These are phyloP conservation scores for Martes martes DNA, from an alignment of 2,113 vertebrate species.

Conservation along the genomic window DNA sequence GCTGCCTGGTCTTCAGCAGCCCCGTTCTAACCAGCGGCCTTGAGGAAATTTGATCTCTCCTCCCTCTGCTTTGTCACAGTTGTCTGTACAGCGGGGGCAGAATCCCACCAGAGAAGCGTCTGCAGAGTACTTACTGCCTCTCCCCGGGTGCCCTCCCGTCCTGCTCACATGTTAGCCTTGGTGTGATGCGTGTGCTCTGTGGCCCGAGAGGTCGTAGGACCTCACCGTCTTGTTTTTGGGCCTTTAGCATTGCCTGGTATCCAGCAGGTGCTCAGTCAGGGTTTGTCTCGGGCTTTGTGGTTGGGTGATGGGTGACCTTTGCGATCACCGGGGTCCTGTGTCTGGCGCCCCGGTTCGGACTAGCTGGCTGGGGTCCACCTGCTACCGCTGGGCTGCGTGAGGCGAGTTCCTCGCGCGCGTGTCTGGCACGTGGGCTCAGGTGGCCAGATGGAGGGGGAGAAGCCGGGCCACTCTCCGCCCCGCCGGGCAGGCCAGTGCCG, in stretches of 20 bases:
- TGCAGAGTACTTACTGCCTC: rapidly evolving
- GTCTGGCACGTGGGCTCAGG: rapidly evolving
- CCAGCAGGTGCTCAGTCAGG: neutral
- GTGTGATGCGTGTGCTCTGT: neutral
- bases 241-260: too few relatives aligned
- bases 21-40: neutral
- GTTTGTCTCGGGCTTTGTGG: neutral
- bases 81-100: neutral
- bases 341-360: neutral
- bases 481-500: rapidly evolving
- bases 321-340: neutral
- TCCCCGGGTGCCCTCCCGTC: neutral
- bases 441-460: rapidly evolving
- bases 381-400: rapidly evolving
- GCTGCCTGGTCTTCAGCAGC: neutral
- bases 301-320: too few relatives aligned
- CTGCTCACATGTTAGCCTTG: rapidly evolving
- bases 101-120: neutral
- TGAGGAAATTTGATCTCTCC: neutral
- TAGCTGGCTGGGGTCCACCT: too few relatives aligned
- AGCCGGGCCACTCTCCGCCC: rapidly evolving
- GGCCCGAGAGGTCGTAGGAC: neutral
- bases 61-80: neutral
- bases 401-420: rapidly evolving
- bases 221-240: rapidly evolving